phyloP scores from a whole-genome alignment of 92 coral and sea anemone species.

The Porites divaricata region DNA sequence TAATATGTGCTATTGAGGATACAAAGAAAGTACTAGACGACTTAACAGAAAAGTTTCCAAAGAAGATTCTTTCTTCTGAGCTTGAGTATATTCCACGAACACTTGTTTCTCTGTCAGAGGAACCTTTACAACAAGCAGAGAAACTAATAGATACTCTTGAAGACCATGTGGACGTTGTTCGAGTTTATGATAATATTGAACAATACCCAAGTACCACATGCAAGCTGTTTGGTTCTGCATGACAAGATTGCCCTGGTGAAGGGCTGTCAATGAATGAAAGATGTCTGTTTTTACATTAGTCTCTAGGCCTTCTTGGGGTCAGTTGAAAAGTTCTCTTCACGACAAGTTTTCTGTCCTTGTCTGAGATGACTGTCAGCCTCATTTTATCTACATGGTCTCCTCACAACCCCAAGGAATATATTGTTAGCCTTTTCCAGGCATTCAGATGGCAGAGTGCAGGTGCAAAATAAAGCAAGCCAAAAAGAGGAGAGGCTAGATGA shows the following conservation, averaged over 20 bases:
- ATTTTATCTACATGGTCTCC: too few relatives aligned
- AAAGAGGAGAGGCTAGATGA: too few relatives aligned
- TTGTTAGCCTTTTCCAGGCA: too few relatives aligned
- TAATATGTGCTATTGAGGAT: conserved; percentile 83
- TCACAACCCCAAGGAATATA: too few relatives aligned
- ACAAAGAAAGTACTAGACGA: conserved; percentile 79
- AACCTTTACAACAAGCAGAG: conserved; percentile 80
- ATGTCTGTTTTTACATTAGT: too few relatives aligned
- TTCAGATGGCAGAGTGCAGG: too few relatives aligned
- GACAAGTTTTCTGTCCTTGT: too few relatives aligned
- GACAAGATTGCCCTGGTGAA: neutral
- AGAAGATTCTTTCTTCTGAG: conserved; percentile 70
- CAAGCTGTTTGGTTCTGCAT: conserved; percentile 65
- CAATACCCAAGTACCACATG: conserved; percentile 88
- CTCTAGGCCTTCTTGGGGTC: too few relatives aligned
- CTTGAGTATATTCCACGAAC: conserved; percentile 86
- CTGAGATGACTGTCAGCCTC: too few relatives aligned
- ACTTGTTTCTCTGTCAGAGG: conserved; percentile 69
- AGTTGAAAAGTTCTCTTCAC: too few relatives aligned
- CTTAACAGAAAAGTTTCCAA: conserved; percentile 61
- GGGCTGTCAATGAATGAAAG: too few relatives aligned
- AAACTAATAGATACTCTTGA: conserved; percentile 84
- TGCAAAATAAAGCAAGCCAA: too few relatives aligned
- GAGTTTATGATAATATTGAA: conserved; percentile 88
- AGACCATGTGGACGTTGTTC: conserved; percentile 81